Conservation (phyloP, 2,888 invertebrate genomes). For the Lochmaea crataegi region DNA sequence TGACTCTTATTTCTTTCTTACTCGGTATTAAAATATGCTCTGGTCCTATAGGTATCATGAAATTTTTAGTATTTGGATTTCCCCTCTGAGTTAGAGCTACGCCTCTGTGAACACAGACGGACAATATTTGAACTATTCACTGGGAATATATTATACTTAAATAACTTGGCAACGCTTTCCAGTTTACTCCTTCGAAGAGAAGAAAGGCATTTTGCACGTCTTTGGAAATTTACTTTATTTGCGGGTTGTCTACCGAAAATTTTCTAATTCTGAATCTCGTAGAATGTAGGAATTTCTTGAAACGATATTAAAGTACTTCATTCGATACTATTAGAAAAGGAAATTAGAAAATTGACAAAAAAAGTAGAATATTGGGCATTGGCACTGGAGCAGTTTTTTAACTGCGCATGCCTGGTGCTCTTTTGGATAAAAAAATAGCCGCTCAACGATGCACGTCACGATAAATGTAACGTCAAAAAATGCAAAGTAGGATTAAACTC, state of each 20-base stretch:
- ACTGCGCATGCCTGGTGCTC: too few relatives aligned
- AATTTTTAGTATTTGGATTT: conserved; percentile 11
- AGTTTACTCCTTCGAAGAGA: not conserved
- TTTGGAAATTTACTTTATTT: conserved; percentile 2
- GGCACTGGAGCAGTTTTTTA: too few relatives aligned
- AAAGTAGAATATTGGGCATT: too few relatives aligned
- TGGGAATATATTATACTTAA: conserved; percentile 25
- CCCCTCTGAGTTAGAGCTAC: not conserved
- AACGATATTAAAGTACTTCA: not conserved
- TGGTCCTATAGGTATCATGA: conserved; percentile 1
- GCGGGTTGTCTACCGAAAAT: not conserved
- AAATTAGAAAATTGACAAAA: too few relatives aligned
- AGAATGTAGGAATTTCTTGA: too few relatives aligned
- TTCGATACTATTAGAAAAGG: not conserved
- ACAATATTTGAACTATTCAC: conserved; percentile 29
- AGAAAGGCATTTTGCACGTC: conserved; percentile 1
- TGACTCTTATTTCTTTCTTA: not conserved
- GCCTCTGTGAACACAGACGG: not conserved
- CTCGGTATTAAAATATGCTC: not conserved
- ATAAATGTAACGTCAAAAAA: too few relatives aligned
- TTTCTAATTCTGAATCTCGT: not conserved
- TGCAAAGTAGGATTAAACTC: too few relatives aligned
- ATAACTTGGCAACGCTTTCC: conserved; percentile 18
- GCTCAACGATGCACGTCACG: too few relatives aligned
- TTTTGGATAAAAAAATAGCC: not conserved